These are phyloP conservation scores for Trissolcus japonicus DNA, from an alignment of 2,888 invertebrate genomes.

Conservation along the genomic window DNA sequence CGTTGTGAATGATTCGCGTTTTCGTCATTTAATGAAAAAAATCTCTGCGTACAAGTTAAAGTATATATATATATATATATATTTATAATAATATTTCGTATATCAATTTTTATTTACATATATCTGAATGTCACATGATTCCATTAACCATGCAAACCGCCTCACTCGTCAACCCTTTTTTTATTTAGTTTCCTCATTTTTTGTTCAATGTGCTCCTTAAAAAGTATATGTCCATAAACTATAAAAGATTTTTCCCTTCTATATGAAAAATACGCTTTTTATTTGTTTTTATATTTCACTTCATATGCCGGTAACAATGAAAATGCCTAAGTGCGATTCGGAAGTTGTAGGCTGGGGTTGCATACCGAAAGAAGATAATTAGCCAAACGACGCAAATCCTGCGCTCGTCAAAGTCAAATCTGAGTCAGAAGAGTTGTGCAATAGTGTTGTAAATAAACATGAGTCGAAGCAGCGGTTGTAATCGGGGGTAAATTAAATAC, in stretches of 20 bases:
- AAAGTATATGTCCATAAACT: constrained; percentile 51
- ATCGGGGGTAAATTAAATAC: constrained; percentile 4
- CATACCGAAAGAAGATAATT: constrained; percentile 19
- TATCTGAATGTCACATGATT: constrained; percentile 37
- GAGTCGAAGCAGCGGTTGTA: no score
- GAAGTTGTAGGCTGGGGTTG: constrained; percentile 36
- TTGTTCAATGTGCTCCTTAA: constrained; percentile 58
- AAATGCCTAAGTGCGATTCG: constrained; percentile 48
- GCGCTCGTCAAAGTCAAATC: constrained; percentile 8
- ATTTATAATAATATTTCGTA: constrained; percentile 29
- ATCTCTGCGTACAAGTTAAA: constrained; percentile 29
- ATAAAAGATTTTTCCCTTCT: constrained; percentile 47
- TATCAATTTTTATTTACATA: constrained; percentile 49
- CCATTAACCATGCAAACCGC: constrained; percentile 33
- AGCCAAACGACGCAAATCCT: background rate
- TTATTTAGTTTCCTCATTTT: constrained; percentile 36
- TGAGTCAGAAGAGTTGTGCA: constrained; percentile 14
- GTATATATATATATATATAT: constrained; percentile 34
- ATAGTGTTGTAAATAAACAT: background rate
- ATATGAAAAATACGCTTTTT: constrained; percentile 54
- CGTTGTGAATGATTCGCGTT: background rate
- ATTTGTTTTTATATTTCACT: constrained; percentile 45
- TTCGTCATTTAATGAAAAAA: constrained; percentile 20
- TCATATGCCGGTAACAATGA: constrained; percentile 42
- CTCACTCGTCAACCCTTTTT: constrained; percentile 38